These are phyloP conservation scores for Rhagonycha lutea DNA, from an alignment of 2,888 invertebrate species.

Conservation along the genomic window DNA sequence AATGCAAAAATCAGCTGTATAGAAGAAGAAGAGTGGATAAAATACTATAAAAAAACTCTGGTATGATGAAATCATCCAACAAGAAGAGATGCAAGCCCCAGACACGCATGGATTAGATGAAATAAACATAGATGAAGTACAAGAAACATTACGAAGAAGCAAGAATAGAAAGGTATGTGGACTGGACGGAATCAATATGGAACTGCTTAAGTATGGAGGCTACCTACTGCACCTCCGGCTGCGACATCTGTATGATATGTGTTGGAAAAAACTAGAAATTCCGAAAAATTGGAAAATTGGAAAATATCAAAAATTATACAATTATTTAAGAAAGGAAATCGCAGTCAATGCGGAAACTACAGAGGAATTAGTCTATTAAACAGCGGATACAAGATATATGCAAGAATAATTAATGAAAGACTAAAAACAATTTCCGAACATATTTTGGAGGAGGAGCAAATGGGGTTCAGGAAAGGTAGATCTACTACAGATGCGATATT, in stretches of 20 bases:
- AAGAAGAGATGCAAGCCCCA: not conserved
- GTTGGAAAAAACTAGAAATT: constrained; percentile 1
- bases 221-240: not conserved
- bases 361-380: constrained; percentile 2
- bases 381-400: not conserved
- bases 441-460: too few species aligned
- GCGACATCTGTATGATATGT: not conserved
- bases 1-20: not conserved
- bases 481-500: too few species aligned
- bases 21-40: not conserved
- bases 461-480: too few species aligned
- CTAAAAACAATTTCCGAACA: not conserved
- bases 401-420: too few species aligned
- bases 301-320: not conserved
- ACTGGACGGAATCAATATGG: not conserved
- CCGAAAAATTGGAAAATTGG: not conserved
- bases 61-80: not conserved
- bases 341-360: not conserved
- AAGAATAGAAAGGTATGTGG: not conserved
- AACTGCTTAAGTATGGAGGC: not conserved
- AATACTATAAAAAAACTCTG: not conserved
- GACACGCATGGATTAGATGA: not conserved
- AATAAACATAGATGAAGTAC: constrained; percentile 2
- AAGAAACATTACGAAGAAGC: not conserved
- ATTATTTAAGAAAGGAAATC: not conserved